Evolutionary conservation across 1,140 invertebrate genomes (phyloP).

Genomic region (Orchesella cincta): DNA sequence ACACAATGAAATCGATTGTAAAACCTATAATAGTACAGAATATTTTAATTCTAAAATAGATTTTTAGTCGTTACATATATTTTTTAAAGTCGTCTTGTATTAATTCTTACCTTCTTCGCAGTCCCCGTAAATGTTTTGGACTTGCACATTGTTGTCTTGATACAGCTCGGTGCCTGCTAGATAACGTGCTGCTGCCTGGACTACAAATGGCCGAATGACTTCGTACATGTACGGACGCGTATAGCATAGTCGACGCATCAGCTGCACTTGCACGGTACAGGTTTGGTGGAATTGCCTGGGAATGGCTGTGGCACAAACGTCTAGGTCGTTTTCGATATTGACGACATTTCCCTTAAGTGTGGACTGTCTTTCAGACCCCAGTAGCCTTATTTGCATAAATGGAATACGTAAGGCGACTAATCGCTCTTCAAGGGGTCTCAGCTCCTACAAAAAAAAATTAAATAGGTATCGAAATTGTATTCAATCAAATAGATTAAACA

Average conservation of each 20-base stretch:
- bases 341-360: conserved; percentile 40
- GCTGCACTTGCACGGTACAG: conserved; percentile 36
- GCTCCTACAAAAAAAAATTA: not conserved
- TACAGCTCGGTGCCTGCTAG: conserved; percentile 30
- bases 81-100: too few species aligned
- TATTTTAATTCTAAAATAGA: too few species aligned
- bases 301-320: conserved; percentile 27
- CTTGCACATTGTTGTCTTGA: conserved; percentile 22
- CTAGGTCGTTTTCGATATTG: conserved; percentile 41
- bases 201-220: conserved; percentile 33
- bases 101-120: too few species aligned
- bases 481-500: not conserved
- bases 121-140: too few species aligned
- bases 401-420: conserved; percentile 37
- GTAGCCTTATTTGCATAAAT: conserved; percentile 40
- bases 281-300: conserved; percentile 42
- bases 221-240: conserved; percentile 36
- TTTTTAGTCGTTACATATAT: too few species aligned
- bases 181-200: conserved; percentile 31
- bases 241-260: conserved; percentile 35
- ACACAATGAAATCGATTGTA: too few species aligned
- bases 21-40: too few species aligned
- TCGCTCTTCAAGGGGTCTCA: conserved; percentile 28
- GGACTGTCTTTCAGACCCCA: conserved; percentile 33
- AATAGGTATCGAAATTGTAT: not conserved